Conservation (phyloP, 2,888 invertebrate species). For the Tribolium freemani region DNA sequence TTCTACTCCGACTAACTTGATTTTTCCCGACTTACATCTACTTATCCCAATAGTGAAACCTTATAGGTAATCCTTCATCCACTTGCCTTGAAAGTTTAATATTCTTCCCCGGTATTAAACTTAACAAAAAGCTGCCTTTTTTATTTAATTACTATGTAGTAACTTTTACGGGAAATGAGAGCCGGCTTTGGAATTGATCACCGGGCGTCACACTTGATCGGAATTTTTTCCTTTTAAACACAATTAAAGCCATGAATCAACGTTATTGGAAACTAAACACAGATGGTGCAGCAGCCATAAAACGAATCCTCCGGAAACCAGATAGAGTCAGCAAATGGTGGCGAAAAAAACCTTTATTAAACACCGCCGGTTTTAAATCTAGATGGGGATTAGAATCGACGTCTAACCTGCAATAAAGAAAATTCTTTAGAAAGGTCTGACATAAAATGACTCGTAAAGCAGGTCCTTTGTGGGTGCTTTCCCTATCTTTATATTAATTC, state of each 20-base stretch:
- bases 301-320: neutral
- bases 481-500: neutral
- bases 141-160: too few species aligned
- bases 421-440: neutral
- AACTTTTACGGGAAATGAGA: neutral
- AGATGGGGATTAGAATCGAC: conserved; percentile 17
- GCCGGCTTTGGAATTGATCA: neutral
- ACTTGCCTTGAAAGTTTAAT: neutral
- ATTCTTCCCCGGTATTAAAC: neutral
- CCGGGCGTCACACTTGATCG: neutral
- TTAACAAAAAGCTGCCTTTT: neutral
- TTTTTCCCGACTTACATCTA: neutral
- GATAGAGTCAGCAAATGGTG: conserved; percentile 10
- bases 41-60: neutral
- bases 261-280: conserved; percentile 18
- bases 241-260: conserved; percentile 5
- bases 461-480: neutral
- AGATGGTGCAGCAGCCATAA: conserved; percentile 15
- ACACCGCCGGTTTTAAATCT: conserved; percentile 13
- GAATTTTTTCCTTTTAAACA: conserved; percentile 20
- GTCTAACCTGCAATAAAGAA: conserved; percentile 24
- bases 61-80: neutral
- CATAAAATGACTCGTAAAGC: conserved; percentile 24
- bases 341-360: conserved; percentile 23
- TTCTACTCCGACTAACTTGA: neutral